Evolutionary conservation across 2,113 vertebrate genomes (phyloP).

Genomic region (Toxostoma redivivum): DNA sequence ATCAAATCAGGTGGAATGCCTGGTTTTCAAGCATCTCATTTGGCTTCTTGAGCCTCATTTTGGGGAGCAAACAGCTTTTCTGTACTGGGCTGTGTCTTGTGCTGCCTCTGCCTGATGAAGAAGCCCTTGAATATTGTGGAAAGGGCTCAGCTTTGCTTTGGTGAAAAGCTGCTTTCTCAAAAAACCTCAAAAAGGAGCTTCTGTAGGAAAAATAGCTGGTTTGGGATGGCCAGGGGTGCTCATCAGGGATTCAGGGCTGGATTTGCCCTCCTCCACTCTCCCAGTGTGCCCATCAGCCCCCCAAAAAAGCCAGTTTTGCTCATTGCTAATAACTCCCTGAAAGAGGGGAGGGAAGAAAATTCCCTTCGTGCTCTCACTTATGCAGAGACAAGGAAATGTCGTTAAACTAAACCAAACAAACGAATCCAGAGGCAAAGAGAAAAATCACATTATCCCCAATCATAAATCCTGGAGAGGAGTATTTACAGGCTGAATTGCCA

Average conservation of each 20-base stretch:
- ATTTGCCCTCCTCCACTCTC: not conserved
- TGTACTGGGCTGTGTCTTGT: not conserved
- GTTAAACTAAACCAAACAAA: slow-evolving; percentile 16
- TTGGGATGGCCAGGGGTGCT: not conserved
- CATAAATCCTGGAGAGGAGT: slow-evolving; percentile 17
- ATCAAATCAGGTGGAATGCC: not conserved
- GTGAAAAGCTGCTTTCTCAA: not conserved
- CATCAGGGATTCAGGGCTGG: not conserved
- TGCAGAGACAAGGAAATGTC: not conserved
- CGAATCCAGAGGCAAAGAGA: not conserved
- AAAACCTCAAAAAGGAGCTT: not conserved
- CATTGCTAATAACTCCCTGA: not conserved
- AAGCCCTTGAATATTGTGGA: not conserved
- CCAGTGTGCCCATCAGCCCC: not conserved
- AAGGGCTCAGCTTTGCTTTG: not conserved
- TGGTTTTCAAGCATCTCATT: not conserved
- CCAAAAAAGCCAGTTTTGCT: not conserved
- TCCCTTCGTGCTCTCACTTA: not conserved
- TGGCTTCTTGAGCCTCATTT: accelerated
- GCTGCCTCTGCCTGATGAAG: not conserved
- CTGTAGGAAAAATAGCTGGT: not conserved
- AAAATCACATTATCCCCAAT: not conserved
- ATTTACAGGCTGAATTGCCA: slow-evolving; percentile 25
- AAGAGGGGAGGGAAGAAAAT: not conserved
- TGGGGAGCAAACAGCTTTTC: not conserved